These are phyloP conservation scores for Pelodiscus sinensis DNA, from an alignment of 2,113 vertebrate species.

Conservation along the genomic window DNA sequence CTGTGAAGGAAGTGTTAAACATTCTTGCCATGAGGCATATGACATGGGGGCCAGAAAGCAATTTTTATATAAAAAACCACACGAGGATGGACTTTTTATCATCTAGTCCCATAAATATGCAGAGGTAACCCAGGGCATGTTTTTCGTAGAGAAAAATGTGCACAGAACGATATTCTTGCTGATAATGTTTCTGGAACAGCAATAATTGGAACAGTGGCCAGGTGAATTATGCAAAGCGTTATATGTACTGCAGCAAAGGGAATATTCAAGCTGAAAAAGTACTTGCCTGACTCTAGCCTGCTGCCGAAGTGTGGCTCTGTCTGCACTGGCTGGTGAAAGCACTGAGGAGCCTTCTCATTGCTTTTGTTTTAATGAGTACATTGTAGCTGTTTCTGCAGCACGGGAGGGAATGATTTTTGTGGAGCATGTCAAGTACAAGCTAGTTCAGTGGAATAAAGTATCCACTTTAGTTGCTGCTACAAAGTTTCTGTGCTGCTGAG, in stretches of 20 bases:
- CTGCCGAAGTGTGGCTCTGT: not conserved
- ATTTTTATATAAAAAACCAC: not conserved
- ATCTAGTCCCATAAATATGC: not conserved
- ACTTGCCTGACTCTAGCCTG: not conserved
- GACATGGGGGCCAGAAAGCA: not conserved
- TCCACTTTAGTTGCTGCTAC: not conserved
- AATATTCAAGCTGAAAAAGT: not conserved
- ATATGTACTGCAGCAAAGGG: not conserved
- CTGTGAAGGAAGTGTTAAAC: not conserved
- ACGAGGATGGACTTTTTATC: not conserved
- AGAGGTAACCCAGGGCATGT: not conserved
- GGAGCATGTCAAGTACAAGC: too few relatives aligned
- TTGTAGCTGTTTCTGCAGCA: not conserved
- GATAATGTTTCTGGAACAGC: not conserved
- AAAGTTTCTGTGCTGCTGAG: not conserved
- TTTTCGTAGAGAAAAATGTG: not conserved
- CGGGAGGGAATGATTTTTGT: fast-evolving
- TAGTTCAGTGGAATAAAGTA: fast-evolving
- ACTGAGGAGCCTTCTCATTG: not conserved
- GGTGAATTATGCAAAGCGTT: not conserved
- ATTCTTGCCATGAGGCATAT: not conserved
- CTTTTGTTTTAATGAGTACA: not conserved
- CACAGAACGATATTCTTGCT: not conserved
- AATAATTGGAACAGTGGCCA: not conserved
- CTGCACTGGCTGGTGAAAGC: not conserved